Evolutionary conservation across 2,888 invertebrate genomes (phyloP).

Genomic region (Crioceris asparagi): DNA sequence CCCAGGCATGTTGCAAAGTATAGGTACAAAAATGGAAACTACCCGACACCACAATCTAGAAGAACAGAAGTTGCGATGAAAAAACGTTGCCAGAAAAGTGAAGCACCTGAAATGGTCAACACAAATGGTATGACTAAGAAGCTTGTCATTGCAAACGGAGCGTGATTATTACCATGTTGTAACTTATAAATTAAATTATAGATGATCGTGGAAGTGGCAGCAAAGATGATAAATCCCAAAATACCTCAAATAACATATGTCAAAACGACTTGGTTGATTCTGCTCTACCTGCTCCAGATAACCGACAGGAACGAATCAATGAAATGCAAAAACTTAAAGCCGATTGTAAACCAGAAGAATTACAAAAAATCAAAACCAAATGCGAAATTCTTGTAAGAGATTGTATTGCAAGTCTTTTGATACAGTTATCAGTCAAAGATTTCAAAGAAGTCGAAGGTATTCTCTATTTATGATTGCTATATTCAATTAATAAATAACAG

Average conservation of each 20-base stretch:
- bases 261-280: constrained; percentile 60
- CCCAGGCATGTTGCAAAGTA: constrained; percentile 37
- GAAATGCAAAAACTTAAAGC: constrained; percentile 64
- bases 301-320: constrained; percentile 54
- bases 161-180: too few species aligned
- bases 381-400: constrained; percentile 61
- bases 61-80: constrained; percentile 10
- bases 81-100: constrained; percentile 31
- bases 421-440: constrained; percentile 70
- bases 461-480: constrained; percentile 1
- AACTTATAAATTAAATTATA: too few species aligned
- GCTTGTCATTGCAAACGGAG: too few species aligned
- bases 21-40: constrained; percentile 28
- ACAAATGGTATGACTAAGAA: constrained; percentile 7
- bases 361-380: constrained; percentile 54
- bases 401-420: constrained; percentile 69
- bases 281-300: constrained; percentile 54
- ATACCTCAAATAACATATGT: constrained; percentile 39
- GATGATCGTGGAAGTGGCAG: constrained; percentile 24
- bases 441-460: constrained; percentile 80
- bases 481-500: background rate
- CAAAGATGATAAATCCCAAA: constrained; percentile 32
- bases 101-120: constrained; percentile 26
- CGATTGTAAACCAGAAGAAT: constrained; percentile 69
- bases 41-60: constrained; percentile 23